A percentile compares a stretch with the other conserved stretches of the same genome.
These are phyloP conservation scores for Riptortus pedestris DNA, from an alignment of 1,140 invertebrate species.

Conservation along the genomic window DNA sequence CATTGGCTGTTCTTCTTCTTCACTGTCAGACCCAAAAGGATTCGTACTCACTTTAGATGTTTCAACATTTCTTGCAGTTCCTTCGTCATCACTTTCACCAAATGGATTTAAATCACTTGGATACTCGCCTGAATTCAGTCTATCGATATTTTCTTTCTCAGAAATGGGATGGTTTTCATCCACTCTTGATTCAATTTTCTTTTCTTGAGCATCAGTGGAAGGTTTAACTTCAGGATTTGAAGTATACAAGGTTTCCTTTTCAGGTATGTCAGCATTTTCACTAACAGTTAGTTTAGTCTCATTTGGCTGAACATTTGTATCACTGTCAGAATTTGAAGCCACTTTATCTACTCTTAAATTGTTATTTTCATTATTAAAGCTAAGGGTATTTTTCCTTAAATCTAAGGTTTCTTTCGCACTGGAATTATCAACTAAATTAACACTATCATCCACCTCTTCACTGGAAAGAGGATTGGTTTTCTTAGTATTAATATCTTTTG, in stretches of 20 bases:
- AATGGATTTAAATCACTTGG: constrained; percentile 73
- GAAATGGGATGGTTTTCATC: constrained; percentile 8
- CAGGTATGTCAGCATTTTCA: no score
- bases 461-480: neutral
- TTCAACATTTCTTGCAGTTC: constrained; percentile 20
- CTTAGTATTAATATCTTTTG: neutral
- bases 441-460: neutral
- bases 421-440: neutral
- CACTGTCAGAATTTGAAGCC: neutral
- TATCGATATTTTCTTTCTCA: neutral
- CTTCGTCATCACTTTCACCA: constrained; percentile 49
- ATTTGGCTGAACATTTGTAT: neutral
- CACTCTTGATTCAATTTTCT: no score
- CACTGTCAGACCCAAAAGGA: constrained; percentile 59
- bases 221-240: neutral
- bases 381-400: neutral
- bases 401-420: neutral
- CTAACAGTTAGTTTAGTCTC: neutral
- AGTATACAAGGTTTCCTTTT: no score
- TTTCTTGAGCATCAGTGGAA: neutral
- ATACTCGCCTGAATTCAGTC: constrained; percentile 41
- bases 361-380: constrained; percentile 1
- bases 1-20: constrained; percentile 38
- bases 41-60: constrained; percentile 41
- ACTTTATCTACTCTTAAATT: neutral